These are phyloP conservation scores for Ormia ochracea DNA, from an alignment of 2,888 invertebrate species.

Conservation along the genomic window DNA sequence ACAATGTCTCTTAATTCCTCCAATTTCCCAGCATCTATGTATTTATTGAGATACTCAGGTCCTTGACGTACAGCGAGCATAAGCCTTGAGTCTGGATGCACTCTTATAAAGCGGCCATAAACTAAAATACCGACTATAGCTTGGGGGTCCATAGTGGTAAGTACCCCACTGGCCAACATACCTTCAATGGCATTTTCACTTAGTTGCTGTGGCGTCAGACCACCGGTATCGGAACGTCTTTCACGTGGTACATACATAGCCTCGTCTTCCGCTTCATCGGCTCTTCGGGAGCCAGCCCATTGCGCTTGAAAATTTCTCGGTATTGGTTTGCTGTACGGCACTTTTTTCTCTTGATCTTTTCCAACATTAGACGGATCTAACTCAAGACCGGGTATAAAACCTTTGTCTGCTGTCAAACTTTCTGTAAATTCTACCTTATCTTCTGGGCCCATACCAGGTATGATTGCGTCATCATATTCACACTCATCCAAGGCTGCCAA, in stretches of 20 bases:
- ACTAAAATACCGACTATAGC: constrained; percentile 89
- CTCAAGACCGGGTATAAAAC: constrained; percentile 90
- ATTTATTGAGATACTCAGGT: constrained; percentile 85
- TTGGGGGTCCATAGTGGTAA: constrained; percentile 86
- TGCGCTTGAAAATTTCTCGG: constrained; percentile 98
- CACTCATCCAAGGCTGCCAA: constrained; percentile 84
- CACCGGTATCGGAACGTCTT: constrained; percentile 79
- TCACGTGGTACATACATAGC: constrained; percentile 76
- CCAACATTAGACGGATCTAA: constrained; percentile 83
- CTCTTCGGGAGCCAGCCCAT: constrained; percentile 89
- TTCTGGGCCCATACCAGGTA: constrained; percentile 99
- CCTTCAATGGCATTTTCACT: constrained; percentile 85
- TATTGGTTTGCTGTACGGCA: constrained; percentile 96
- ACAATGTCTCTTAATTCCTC: constrained; percentile 88
- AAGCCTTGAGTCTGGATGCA: constrained; percentile 86
- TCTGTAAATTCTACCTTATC: constrained; percentile 89
- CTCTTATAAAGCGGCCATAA: constrained; percentile 88
- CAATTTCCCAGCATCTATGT: constrained; percentile 87
- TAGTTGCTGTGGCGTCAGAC: constrained; percentile 80
- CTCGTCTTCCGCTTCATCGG: constrained; percentile 77
- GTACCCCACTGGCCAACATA: constrained; percentile 80
- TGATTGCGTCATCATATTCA: constrained; percentile 85
- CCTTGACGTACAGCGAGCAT: constrained; percentile 87
- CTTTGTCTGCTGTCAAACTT: constrained; percentile 80
- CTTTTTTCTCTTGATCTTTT: constrained; percentile 86